phyloP scores from a whole-genome alignment of 2,797 vertebrate genomes.

The Ptychobarbus kaznakovi region DNA sequence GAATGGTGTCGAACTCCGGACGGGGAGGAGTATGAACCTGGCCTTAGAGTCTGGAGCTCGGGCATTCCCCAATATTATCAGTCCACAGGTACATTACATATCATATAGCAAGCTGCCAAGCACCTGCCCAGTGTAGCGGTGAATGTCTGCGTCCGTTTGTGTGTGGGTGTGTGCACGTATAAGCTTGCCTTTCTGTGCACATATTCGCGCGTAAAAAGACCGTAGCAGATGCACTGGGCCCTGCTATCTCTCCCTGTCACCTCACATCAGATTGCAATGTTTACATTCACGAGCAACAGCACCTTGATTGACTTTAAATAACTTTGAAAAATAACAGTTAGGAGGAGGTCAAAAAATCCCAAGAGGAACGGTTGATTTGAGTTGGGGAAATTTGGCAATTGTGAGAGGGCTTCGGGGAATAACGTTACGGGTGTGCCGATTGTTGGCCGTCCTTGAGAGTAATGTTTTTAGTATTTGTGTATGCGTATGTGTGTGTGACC shows the following conservation, averaged over 20 bases:
- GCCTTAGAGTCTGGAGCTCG: slow-evolving; percentile 55
- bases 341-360: slow-evolving; percentile 25
- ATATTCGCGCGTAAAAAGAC: slow-evolving; percentile 41
- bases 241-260: slow-evolving; percentile 50
- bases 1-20: slow-evolving; percentile 52
- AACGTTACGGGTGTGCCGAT: slow-evolving; percentile 50
- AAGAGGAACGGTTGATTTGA: slow-evolving; percentile 48
- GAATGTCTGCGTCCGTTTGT: slow-evolving; percentile 44
- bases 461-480: slow-evolving; percentile 61
- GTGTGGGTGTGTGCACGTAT: slow-evolving; percentile 49
- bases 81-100: slow-evolving; percentile 55
- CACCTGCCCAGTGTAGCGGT: slow-evolving; percentile 54
- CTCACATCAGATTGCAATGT: slow-evolving; percentile 57
- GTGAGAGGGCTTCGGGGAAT: slow-evolving; percentile 36
- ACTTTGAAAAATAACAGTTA: slow-evolving; percentile 46
- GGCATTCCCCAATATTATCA: slow-evolving; percentile 63
- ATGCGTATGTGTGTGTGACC: slow-evolving; percentile 43
- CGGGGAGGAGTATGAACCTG: slow-evolving; percentile 52
- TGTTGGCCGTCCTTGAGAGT: slow-evolving; percentile 66
- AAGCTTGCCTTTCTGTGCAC: slow-evolving; percentile 24
- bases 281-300: slow-evolving; percentile 54
- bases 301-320: slow-evolving; percentile 62
- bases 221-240: slow-evolving; percentile 20
- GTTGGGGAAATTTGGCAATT: slow-evolving; percentile 47
- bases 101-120: slow-evolving; percentile 52